Conservation (phyloP, 2,888 invertebrate genomes). For the Cerceris rybyensis region DNA sequence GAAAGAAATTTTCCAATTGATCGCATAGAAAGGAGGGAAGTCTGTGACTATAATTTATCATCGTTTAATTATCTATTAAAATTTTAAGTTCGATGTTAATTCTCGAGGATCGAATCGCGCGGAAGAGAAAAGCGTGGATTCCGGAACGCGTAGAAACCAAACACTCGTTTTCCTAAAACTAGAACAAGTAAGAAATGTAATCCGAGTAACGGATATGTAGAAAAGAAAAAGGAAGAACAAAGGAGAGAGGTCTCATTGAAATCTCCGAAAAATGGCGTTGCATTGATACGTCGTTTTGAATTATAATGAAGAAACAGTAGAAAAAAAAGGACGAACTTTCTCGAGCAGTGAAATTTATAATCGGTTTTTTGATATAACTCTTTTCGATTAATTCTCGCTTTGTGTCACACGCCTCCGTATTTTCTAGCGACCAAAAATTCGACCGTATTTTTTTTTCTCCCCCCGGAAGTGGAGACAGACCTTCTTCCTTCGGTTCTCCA, state of each 20-base stretch:
- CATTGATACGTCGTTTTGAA: constrained; percentile 40
- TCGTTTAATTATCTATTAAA: too few relatives aligned
- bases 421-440: constrained; percentile 65
- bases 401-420: constrained; percentile 66
- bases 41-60: too few relatives aligned
- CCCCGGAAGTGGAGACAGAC: constrained; percentile 24
- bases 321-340: constrained; percentile 35
- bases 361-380: constrained; percentile 74
- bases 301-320: neutral
- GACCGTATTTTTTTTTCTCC: constrained; percentile 33
- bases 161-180: constrained; percentile 43
- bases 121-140: constrained; percentile 37
- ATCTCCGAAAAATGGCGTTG: constrained; percentile 36
- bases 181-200: constrained; percentile 43
- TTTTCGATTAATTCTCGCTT: constrained; percentile 71
- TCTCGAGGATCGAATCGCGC: neutral
- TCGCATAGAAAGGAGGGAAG: too few relatives aligned
- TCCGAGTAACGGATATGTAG: constrained; percentile 30
- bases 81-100: too few relatives aligned
- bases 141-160: constrained; percentile 57
- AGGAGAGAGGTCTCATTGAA: constrained; percentile 1
- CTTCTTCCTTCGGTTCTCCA: constrained; percentile 58
- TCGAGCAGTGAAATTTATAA: constrained; percentile 70
- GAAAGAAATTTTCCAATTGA: too few relatives aligned
- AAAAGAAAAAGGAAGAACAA: constrained; percentile 11